These are phyloP conservation scores for Halocaridina rubra DNA, from an alignment of 2,888 invertebrate species.

Conservation along the genomic window DNA sequence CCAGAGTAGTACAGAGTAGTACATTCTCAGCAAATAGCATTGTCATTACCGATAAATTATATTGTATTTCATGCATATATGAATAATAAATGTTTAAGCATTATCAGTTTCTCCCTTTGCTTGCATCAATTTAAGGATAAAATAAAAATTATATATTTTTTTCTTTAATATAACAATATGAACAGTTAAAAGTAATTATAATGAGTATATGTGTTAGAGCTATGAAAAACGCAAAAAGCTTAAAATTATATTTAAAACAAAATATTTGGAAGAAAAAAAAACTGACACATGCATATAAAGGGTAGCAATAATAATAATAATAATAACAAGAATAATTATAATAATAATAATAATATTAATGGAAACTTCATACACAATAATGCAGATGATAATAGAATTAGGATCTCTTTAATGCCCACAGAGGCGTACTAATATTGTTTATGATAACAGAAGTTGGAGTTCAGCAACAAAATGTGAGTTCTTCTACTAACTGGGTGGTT, in stretches of 20 bases:
- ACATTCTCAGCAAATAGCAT: conserved; percentile 54
- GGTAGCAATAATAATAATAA: too few species aligned
- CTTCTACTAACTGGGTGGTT: conserved; percentile 20
- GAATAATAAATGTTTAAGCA: conserved; percentile 40
- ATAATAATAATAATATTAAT: background rate
- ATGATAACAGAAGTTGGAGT: conserved; percentile 25
- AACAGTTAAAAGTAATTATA: conserved; percentile 46
- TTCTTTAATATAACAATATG: conserved; percentile 41
- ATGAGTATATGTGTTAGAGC: conserved; percentile 55
- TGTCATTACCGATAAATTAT: conserved; percentile 60
- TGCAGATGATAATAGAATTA: conserved; percentile 28
- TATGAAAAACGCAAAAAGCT: conserved; percentile 35
- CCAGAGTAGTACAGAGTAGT: conserved; percentile 53
- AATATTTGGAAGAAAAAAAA: conserved; percentile 27
- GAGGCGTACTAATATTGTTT: conserved; percentile 23
- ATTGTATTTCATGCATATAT: conserved; percentile 58
- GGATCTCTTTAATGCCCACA: conserved; percentile 48
- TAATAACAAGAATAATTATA: too few species aligned
- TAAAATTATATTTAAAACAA: conserved; percentile 39
- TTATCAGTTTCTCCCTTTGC: conserved; percentile 53
- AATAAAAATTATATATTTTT: conserved; percentile 40
- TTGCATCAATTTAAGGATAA: conserved; percentile 47
- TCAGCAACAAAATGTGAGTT: too few species aligned
- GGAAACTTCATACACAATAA: background rate
- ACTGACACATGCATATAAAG: conserved; percentile 23